A percentile compares a stretch with the other conserved stretches of the same genome.
Conservation (phyloP, 2,113 vertebrate species). For the Rhea americana region DNA sequence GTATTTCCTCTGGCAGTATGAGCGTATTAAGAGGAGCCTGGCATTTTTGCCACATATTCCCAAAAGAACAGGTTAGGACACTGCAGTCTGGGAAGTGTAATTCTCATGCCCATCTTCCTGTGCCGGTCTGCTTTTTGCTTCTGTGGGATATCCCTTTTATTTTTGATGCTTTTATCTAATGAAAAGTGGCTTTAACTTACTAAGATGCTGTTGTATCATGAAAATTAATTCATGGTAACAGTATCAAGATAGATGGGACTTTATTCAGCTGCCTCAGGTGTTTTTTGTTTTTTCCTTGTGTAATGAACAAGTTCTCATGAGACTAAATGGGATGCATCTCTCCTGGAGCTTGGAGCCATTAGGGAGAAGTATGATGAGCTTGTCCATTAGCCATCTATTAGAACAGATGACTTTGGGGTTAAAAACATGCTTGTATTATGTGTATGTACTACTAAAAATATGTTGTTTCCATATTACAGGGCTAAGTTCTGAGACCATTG, state of each 20-base stretch:
- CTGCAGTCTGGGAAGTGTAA: not conserved
- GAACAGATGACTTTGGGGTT: not conserved
- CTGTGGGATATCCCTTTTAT: not conserved
- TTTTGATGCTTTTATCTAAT: not conserved
- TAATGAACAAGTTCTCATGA: not conserved
- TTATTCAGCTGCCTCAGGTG: not conserved
- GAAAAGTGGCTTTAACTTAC: not conserved
- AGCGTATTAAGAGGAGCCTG: not conserved
- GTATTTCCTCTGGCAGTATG: not conserved
- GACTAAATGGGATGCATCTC: not conserved
- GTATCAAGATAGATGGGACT: not conserved
- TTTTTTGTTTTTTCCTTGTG: not conserved
- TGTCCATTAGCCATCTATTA: not conserved
- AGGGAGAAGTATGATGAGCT: not conserved
- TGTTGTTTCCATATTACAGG: not conserved
- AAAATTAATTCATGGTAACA: not conserved
- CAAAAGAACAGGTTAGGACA: not conserved
- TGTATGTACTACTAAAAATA: not conserved
- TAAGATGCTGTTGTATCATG: not conserved
- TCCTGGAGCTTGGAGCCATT: not conserved
- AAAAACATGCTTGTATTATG: not conserved
- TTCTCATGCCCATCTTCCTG: not conserved
- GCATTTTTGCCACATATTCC: not conserved
- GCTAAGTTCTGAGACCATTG: not conserved
- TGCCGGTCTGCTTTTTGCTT: not conserved